Evolutionary conservation across 2,888 invertebrate species (phyloP).

Genomic region (Drosophila hamatofila): DNA sequence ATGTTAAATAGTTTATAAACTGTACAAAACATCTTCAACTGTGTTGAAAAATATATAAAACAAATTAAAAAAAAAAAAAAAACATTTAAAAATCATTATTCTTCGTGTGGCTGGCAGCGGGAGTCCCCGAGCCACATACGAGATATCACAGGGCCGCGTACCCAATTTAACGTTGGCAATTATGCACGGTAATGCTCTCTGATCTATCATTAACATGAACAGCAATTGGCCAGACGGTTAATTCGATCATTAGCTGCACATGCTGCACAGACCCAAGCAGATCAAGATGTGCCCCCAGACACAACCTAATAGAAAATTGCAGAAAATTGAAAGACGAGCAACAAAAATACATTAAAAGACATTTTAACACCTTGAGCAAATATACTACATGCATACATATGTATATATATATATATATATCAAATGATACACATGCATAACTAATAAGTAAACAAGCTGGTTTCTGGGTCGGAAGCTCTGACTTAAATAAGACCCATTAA

Average conservation of each 20-base stretch:
- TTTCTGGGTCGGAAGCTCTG: conserved; percentile 25
- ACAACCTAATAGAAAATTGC: conserved; percentile 1
- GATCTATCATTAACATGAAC: conserved; percentile 11
- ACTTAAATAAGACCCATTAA: conserved; percentile 47
- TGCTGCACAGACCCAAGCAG: conserved; percentile 3
- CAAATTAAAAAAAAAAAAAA: neutral
- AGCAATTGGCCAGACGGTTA: neutral
- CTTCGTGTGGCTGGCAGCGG: neutral
- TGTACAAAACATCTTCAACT: conserved; percentile 34
- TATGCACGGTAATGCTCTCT: conserved; percentile 1
- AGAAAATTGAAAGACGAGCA: neutral
- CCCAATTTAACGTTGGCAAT: neutral
- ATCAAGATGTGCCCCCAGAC: neutral
- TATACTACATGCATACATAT: neutral
- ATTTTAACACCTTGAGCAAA: conserved; percentile 5
- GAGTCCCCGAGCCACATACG: neutral
- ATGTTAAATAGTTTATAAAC: conserved; percentile 53
- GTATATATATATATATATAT: neutral
- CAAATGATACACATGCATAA: conserved; percentile 3
- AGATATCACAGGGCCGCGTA: conserved; percentile 4
- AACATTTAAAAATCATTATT: conserved; percentile 9
- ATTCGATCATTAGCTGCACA: conserved; percentile 7
- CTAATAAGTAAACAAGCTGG: conserved; percentile 10
- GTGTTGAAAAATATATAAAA: conserved; percentile 24
- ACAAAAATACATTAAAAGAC: neutral